Evolutionary conservation across 2,888 invertebrate genomes (phyloP), one percentile per base, ranked within the genome.

Genomic region (Nebria brevicollis): DNA sequence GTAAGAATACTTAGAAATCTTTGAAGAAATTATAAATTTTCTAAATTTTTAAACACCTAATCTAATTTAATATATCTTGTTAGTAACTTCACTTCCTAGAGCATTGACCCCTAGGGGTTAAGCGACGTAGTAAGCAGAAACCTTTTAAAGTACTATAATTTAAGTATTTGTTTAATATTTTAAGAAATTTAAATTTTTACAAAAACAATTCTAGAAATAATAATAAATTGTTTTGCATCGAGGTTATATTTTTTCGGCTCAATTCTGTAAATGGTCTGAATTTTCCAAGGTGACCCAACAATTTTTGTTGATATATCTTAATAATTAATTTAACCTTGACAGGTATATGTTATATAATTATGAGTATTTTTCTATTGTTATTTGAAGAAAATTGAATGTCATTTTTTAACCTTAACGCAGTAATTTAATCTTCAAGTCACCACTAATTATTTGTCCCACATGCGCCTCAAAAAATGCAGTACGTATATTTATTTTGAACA

Each of bases 251-350:
- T 78, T 43, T 70, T 72, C 72, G 77, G 64, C 64, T 70, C 5
- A 54, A 1, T 54, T 54, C 54, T 54, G 65, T 42, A 78, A 78
- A 78, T 78, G 78, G 72, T 72, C 78, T 78, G 70, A 78, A 78
- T 78, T 72, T 76, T 78, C 66, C 72, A 78, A 78, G 78, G 78
- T 78, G 72, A 72, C 70, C 72, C 13, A 70, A 11, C 68, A 64
- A n/a, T 72, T 77, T 77, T 78, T 72, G 54, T 77, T 78, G 64
- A 15, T 66, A 64, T 78, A 66, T 78, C 15, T 65, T 78, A 78
- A 73, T 78, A 78, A 78, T 78, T 66, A 13, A 41, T 72, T 78
- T 41, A 65, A 73, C 78, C 78, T 78, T 78, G 72, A 41, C 72
- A 77, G 66, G 26, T 77, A 77, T 34, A 66, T 78, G 41, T 78